These are phyloP conservation scores for Aepyceros melampus DNA, from an alignment of 2,113 vertebrate species.

Conservation along the genomic window DNA sequence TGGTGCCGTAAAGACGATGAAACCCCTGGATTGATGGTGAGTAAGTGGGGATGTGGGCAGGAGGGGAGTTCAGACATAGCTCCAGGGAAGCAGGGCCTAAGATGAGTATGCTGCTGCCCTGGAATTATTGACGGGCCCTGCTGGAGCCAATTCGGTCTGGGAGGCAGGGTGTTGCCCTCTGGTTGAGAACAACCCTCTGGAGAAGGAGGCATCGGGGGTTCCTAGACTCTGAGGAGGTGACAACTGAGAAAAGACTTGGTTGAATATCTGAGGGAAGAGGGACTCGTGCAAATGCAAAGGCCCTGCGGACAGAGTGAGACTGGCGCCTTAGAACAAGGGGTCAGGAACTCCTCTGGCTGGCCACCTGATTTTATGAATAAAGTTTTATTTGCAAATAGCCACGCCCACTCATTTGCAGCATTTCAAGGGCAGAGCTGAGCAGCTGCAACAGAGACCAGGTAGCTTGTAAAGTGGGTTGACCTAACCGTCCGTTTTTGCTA, in stretches of 20 bases:
- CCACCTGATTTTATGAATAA: neutral
- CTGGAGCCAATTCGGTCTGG: accelerated
- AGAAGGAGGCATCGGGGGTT: neutral
- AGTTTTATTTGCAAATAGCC: neutral
- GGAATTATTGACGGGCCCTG: too few species aligned
- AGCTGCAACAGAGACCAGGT: neutral
- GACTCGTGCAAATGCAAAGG: neutral
- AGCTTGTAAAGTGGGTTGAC: neutral
- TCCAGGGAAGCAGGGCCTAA: neutral
- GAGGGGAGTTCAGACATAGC: neutral
- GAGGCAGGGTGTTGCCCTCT: accelerated
- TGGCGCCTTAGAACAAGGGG: neutral
- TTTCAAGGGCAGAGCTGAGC: neutral
- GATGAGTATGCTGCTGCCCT: neutral
- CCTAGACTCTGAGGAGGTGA: neutral
- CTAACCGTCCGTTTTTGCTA: accelerated
- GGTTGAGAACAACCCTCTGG: neutral
- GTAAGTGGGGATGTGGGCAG: neutral
- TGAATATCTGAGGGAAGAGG: neutral
- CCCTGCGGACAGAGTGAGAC: neutral
- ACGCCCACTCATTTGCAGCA: neutral
- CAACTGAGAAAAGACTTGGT: neutral
- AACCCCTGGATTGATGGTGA: accelerated
- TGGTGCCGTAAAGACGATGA: accelerated
- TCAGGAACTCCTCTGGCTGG: neutral